Conservation (phyloP, 1,140 invertebrate genomes). For the Mycetomoellerius zeteki region DNA sequence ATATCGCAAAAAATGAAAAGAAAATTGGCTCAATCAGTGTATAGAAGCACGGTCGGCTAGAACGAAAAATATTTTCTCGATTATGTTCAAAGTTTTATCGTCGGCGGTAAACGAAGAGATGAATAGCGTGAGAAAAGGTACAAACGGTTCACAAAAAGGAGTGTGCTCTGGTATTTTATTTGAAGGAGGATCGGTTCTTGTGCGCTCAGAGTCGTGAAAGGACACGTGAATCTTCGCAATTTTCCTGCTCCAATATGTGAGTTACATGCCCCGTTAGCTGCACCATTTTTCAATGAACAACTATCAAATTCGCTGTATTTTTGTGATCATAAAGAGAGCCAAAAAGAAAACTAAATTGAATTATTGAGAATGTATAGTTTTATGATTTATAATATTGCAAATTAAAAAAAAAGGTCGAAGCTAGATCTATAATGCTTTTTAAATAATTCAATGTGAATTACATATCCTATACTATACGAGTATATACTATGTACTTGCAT, state of each 20-base stretch:
- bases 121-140: slow-evolving; percentile 6
- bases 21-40: slow-evolving; percentile 40
- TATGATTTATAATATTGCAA: not conserved
- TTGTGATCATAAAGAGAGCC: not conserved
- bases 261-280: not conserved
- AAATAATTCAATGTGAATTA: too few species aligned
- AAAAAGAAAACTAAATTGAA: not conserved
- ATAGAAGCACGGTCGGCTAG: slow-evolving; percentile 18
- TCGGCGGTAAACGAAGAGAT: not conserved
- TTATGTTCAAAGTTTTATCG: slow-evolving; percentile 18
- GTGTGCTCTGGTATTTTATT: slow-evolving; percentile 8
- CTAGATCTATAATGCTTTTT: too few species aligned
- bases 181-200: not conserved
- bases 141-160: not conserved
- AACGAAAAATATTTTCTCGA: slow-evolving; percentile 42
- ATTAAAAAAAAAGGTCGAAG: too few species aligned
- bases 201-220: not conserved
- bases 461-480: too few species aligned
- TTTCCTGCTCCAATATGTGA: slow-evolving; percentile 3
- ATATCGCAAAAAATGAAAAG: slow-evolving; percentile 14
- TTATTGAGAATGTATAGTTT: not conserved
- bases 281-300: not conserved
- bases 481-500: too few species aligned
- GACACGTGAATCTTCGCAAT: not conserved
- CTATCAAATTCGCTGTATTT: not conserved